phyloP scores from a whole-genome alignment of 2,888 invertebrate species.

The Carcina quercana region DNA sequence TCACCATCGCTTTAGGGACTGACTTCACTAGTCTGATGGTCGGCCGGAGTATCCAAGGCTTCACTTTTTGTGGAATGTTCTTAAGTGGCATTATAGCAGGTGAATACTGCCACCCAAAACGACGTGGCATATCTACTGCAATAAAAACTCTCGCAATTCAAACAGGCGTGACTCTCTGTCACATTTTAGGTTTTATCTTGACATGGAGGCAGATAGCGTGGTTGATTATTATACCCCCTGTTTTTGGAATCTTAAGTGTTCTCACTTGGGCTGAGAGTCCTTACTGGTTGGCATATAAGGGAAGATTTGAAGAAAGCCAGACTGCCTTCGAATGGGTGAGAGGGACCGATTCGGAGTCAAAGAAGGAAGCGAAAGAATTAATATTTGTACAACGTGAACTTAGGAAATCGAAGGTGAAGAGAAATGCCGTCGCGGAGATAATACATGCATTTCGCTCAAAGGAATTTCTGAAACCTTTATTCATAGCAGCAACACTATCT shows the following conservation, averaged over 20 bases:
- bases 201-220: constrained; percentile 18
- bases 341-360: constrained; percentile 12
- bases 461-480: not conserved
- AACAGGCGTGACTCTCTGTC: constrained; percentile 17
- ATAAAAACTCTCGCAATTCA: constrained; percentile 15
- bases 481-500: not conserved
- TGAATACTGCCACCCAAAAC: constrained; percentile 19
- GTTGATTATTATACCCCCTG: constrained; percentile 14
- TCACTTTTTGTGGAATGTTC: constrained; percentile 15
- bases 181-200: constrained; percentile 13
- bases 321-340: constrained; percentile 17
- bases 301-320: constrained; percentile 16
- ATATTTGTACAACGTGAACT: constrained; percentile 15
- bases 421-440: not conserved
- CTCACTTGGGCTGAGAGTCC: constrained; percentile 19
- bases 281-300: constrained; percentile 19
- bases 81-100: constrained; percentile 13
- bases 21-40: constrained; percentile 12
- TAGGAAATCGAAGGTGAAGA: not conserved
- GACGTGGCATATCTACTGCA: constrained; percentile 17
- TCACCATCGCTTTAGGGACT: constrained; percentile 14
- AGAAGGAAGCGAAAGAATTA: constrained; percentile 14
- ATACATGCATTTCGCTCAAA: not conserved
- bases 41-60: constrained; percentile 17
- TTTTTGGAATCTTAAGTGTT: constrained; percentile 12